Conservation (phyloP, 2,797 vertebrate species). For the Anguilla marmorata region DNA sequence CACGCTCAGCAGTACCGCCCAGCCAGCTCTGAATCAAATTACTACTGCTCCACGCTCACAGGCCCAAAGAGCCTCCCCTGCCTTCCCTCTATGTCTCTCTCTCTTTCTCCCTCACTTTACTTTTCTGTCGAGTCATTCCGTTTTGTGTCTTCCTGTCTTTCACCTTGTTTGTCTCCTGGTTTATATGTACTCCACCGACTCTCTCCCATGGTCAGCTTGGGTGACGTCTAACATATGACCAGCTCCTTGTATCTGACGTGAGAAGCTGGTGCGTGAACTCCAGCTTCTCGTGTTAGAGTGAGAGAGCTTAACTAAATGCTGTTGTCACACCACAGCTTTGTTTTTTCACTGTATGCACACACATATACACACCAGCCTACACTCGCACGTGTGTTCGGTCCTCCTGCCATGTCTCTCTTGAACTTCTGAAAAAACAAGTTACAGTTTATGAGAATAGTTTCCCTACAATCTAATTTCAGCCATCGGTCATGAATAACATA, state of each 20-base stretch:
- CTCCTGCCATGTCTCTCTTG: too few species aligned
- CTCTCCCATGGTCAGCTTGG: neutral
- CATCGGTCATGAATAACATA: too few species aligned
- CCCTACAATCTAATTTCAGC: too few species aligned
- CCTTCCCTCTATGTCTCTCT: slow-evolving; percentile 17
- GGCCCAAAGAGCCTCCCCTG: slow-evolving; percentile 32
- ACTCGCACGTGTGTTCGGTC: neutral
- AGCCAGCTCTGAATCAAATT: slow-evolving; percentile 59
- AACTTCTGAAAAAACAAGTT: too few species aligned
- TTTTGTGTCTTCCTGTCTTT: slow-evolving; percentile 28
- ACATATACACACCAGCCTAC: neutral
- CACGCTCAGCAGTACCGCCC: slow-evolving; percentile 60
- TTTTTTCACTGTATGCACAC: neutral
- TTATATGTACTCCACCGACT: neutral
- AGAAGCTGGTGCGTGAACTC: neutral
- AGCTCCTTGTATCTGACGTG: neutral
- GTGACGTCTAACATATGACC: neutral
- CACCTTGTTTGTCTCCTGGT: neutral
- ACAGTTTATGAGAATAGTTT: too few species aligned
- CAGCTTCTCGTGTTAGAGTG: too few species aligned
- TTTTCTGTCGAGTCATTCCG: neutral
- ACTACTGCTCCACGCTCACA: slow-evolving; percentile 47
- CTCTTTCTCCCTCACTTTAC: neutral
- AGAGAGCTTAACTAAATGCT: neutral
- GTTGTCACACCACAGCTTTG: neutral